Conservation (phyloP, 2,113 vertebrate species). For the Indicator indicator region DNA sequence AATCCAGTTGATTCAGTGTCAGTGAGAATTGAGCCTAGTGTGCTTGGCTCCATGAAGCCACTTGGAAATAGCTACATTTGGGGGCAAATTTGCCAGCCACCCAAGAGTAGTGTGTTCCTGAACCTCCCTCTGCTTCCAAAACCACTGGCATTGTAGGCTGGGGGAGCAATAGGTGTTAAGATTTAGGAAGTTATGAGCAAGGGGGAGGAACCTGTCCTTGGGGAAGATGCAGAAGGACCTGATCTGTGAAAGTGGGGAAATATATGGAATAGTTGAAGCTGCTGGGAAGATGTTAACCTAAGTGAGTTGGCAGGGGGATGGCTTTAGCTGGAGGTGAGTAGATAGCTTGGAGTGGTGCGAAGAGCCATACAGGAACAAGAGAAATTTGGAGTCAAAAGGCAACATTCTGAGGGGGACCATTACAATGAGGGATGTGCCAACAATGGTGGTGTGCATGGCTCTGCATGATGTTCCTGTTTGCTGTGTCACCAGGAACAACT, state of each 20-base stretch:
- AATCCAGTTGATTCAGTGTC: accelerated
- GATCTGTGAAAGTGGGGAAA: background rate
- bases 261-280: accelerated
- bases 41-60: background rate
- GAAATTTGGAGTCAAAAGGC: background rate
- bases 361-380: background rate
- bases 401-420: background rate
- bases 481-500: background rate
- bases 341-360: background rate
- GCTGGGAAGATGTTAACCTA: background rate
- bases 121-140: background rate
- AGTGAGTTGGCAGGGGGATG: background rate
- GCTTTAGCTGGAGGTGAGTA: background rate
- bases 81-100: background rate
- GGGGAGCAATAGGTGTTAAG: background rate
- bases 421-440: accelerated
- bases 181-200: background rate
- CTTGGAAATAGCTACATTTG: background rate
- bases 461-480: background rate
- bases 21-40: background rate
- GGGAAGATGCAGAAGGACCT: background rate
- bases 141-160: background rate
- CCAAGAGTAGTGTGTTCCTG: accelerated
- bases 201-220: background rate
- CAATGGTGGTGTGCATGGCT: background rate